Conservation (phyloP, 92 coral and sea anemone species). For the Porites cylindrica region DNA sequence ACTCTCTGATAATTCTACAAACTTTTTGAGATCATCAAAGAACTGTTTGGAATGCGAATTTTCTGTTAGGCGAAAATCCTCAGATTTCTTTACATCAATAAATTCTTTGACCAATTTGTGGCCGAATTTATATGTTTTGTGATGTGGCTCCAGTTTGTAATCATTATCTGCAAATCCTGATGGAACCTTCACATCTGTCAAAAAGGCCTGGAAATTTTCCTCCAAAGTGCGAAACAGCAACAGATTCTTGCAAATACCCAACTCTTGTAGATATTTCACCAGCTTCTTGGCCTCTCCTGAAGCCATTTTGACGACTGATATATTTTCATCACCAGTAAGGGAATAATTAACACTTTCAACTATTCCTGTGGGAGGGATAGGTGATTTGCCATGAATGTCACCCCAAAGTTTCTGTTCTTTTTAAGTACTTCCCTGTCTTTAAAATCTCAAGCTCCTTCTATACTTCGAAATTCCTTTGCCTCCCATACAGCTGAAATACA, state of each 20-base stretch:
- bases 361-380: constrained; percentile 1
- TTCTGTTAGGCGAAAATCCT: not conserved
- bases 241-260: not conserved
- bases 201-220: not conserved
- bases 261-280: not conserved
- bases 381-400: not conserved
- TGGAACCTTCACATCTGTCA: constrained; percentile 14
- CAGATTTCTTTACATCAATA: not conserved
- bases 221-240: not conserved
- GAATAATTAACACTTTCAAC: not conserved
- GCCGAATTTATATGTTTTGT: constrained; percentile 14
- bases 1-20: not conserved
- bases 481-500: not conserved
- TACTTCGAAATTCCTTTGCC: too few species aligned
- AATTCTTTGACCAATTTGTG: not conserved
- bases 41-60: not conserved
- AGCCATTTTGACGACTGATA: not conserved
- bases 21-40: not conserved
- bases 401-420: too few species aligned
- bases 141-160: not conserved
- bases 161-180: not conserved
- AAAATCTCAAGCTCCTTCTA: not conserved
- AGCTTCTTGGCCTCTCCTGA: not conserved
- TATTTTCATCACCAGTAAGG: not conserved
- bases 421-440: too few species aligned